A percentile compares a stretch with the other conserved stretches of the same genome.
Evolutionary conservation across 2,797 vertebrate genomes (phyloP).

Genomic region (Acrossocheilus fasciatus): DNA sequence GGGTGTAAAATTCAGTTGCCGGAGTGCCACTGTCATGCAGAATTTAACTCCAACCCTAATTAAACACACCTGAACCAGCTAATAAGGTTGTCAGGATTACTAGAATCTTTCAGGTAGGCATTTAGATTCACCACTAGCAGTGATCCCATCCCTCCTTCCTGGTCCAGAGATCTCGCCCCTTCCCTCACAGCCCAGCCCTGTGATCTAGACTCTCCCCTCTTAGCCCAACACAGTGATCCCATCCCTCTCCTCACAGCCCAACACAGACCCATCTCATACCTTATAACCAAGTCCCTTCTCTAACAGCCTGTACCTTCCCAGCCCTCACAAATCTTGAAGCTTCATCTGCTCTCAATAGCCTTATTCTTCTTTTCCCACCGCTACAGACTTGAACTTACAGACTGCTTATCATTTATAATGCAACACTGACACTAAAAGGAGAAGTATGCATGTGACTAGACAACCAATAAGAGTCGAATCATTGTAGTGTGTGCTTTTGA

Average conservation of each 20-base stretch:
- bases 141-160: neutral
- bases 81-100: too few species aligned
- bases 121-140: too few species aligned
- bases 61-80: too few species aligned
- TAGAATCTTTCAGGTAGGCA: too few species aligned
- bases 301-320: neutral
- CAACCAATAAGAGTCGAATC: conserved; percentile 6
- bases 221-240: neutral
- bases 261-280: neutral
- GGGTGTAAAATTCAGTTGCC: too few species aligned
- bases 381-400: neutral
- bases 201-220: neutral
- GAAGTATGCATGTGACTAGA: neutral
- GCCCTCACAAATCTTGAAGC: neutral
- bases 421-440: neutral
- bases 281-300: neutral
- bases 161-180: neutral
- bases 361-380: neutral
- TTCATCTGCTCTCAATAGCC: neutral
- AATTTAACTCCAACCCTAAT: too few species aligned
- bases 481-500: conserved; percentile 4
- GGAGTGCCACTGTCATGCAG: too few species aligned
- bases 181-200: neutral
- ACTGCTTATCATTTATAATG: neutral
- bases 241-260: neutral